These are phyloP conservation scores for Luidia sarsii DNA, from an alignment of 53 echinoderm and acorn worm genomes.

Conservation along the genomic window DNA sequence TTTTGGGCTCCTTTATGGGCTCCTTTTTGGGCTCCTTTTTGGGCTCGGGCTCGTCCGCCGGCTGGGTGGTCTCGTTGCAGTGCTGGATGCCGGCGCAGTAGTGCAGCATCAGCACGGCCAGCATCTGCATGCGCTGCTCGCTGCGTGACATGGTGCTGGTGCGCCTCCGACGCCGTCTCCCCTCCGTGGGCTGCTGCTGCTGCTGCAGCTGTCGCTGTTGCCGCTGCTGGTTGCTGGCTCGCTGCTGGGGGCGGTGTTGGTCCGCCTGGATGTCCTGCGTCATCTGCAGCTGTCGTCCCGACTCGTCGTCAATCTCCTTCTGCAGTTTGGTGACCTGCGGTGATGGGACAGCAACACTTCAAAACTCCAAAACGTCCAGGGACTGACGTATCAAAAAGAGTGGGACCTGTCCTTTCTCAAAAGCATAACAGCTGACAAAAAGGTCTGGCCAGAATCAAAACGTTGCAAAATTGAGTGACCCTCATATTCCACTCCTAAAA, in stretches of 20 bases:
- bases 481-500: too few species aligned
- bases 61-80: conserved; percentile 73
- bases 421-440: too few species aligned
- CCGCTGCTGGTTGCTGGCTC: conserved; percentile 53
- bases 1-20: too few species aligned
- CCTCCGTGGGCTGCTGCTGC: conserved; percentile 58
- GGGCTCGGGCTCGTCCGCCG: not conserved
- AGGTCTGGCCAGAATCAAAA: too few species aligned
- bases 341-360: too few species aligned
- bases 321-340: conserved; percentile 87
- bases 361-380: not conserved
- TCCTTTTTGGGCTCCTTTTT: too few species aligned
- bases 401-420: not conserved
- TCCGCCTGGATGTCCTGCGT: conserved; percentile 76
- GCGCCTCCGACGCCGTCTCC: conserved; percentile 19
- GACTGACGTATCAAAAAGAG: not conserved
- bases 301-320: conserved; percentile 90
- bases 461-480: too few species aligned
- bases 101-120: conserved; percentile 94
- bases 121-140: conserved; percentile 94
- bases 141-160: conserved; percentile 65
- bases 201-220: conserved; percentile 29
- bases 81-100: conserved; percentile 98
- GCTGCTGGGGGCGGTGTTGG: conserved; percentile 65
- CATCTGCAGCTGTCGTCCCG: conserved; percentile 72